phyloP scores from a whole-genome alignment of 2,113 vertebrate species.

The Oplegnathus fasciatus region DNA sequence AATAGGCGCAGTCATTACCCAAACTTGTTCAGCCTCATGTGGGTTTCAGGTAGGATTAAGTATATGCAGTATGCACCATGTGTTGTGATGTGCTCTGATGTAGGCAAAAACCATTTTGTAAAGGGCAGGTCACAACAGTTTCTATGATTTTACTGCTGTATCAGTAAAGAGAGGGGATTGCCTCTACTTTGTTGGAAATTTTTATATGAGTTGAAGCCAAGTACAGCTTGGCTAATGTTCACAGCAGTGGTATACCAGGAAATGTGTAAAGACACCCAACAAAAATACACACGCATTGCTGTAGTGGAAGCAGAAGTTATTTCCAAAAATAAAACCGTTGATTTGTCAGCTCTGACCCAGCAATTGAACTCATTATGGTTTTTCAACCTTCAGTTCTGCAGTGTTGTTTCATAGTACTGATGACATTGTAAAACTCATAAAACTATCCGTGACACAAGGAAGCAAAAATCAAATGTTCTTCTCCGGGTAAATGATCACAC shows the following conservation, averaged over 20 bases:
- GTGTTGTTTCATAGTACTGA: not conserved
- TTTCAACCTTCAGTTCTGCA: not conserved
- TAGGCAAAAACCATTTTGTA: not conserved
- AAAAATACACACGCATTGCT: not conserved
- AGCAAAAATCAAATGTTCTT: not conserved
- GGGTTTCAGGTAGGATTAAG: not conserved
- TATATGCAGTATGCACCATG: not conserved
- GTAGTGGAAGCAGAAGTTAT: not conserved
- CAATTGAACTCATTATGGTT: not conserved
- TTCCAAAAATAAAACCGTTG: not conserved
- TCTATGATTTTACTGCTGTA: not conserved
- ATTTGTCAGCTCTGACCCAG: not conserved
- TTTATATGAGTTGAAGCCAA: not conserved
- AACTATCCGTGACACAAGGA: not conserved
- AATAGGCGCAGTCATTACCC: not conserved
- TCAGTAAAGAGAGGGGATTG: not conserved
- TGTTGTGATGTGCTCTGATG: not conserved
- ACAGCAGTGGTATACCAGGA: not conserved
- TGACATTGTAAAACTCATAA: not conserved
- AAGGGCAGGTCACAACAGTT: not conserved
- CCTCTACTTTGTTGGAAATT: not conserved
- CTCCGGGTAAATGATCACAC: not conserved
- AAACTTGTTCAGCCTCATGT: not conserved
- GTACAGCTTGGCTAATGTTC: not conserved
- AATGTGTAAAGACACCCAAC: not conserved